These are phyloP conservation scores for Drosophila anomalata DNA, from an alignment of 2,888 invertebrate genomes.

Conservation along the genomic window DNA sequence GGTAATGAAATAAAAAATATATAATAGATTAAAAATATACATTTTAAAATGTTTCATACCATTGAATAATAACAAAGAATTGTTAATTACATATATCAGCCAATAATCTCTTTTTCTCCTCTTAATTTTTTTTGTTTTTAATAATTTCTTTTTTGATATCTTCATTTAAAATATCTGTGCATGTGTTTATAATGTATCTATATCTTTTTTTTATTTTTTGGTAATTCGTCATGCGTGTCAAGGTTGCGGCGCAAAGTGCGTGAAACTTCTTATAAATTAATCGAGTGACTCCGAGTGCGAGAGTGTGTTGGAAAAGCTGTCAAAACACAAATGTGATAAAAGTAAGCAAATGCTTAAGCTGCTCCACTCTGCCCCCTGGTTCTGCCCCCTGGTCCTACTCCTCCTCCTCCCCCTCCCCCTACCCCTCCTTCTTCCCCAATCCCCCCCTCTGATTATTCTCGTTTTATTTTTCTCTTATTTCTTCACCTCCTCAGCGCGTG, in stretches of 20 bases:
- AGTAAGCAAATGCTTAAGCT: slow-evolving; percentile 28
- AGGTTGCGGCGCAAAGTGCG: slow-evolving; percentile 44
- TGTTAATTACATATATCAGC: too few relatives aligned
- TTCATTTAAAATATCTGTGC: neutral
- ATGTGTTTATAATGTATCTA: slow-evolving; percentile 1
- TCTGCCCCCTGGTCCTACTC: slow-evolving; percentile 7
- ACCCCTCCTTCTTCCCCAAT: neutral
- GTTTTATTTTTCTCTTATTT: slow-evolving; percentile 20
- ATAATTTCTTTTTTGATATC: slow-evolving; percentile 1
- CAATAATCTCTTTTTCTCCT: too few relatives aligned
- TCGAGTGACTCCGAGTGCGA: slow-evolving; percentile 16
- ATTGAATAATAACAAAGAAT: too few relatives aligned
- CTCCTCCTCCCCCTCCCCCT: neutral
- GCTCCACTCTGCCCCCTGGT: neutral
- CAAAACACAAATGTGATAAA: slow-evolving; percentile 40
- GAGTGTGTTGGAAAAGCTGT: slow-evolving; percentile 34
- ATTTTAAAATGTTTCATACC: too few relatives aligned
- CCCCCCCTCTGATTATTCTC: neutral
- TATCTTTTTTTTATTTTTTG: neutral
- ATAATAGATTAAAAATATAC: too few relatives aligned
- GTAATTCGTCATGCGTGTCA: slow-evolving; percentile 45
- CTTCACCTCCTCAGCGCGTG: slow-evolving; percentile 33
- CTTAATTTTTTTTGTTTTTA: neutral
- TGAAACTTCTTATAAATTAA: slow-evolving; percentile 56
- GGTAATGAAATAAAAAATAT: too few relatives aligned